Percentiles rank a stretch among this genome's conserved stretches.
Conservation (phyloP, 1,140 invertebrate genomes). For the Choristoneura fumiferana region DNA sequence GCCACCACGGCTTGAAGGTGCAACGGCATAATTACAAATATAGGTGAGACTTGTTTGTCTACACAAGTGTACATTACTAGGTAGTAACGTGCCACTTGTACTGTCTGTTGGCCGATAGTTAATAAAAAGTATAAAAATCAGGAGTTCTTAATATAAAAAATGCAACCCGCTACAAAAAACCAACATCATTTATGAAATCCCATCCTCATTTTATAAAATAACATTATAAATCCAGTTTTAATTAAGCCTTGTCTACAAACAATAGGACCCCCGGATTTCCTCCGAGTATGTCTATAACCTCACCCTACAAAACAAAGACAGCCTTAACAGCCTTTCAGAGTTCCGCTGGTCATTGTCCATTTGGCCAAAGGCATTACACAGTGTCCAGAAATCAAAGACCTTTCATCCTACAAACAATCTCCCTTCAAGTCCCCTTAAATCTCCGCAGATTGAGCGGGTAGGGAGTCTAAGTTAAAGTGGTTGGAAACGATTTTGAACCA, state of each 20-base stretch:
- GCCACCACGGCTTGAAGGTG: too few species aligned
- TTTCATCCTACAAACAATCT: background rate
- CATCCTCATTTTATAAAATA: background rate
- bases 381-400: constrained; percentile 31
- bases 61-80: too few species aligned
- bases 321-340: constrained; percentile 39
- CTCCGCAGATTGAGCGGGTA: background rate
- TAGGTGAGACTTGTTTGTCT: too few species aligned
- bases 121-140: too few species aligned
- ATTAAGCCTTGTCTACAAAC: constrained; percentile 45
- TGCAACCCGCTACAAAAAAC: too few species aligned
- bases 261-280: constrained; percentile 35
- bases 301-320: constrained; percentile 56
- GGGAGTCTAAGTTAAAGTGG: constrained; percentile 50
- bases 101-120: too few species aligned
- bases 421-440: background rate
- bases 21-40: too few species aligned
- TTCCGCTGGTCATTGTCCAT: constrained; percentile 63
- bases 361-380: constrained; percentile 50
- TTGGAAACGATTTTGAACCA: constrained; percentile 51
- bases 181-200: too few species aligned
- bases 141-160: too few species aligned
- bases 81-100: too few species aligned
- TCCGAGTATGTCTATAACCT: constrained; percentile 41
- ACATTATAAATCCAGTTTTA: constrained; percentile 30